Base-by-base conservation (phyloP, 2,797 vertebrate species). In the Neosilurus mollespiculum region DNA sequence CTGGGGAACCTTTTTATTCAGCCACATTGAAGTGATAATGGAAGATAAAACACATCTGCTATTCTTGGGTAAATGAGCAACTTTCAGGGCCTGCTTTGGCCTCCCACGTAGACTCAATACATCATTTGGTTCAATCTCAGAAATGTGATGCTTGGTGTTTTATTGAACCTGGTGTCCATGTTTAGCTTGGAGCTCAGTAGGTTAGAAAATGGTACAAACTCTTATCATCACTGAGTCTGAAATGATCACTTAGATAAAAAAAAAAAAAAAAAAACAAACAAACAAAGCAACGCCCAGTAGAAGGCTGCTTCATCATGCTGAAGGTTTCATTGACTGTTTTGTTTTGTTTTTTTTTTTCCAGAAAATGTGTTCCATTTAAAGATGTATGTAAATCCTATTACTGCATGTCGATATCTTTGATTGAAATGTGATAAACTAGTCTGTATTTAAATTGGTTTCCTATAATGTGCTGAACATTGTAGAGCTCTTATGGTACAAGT, bases 371-470 rank as follows among this genome's bases (percentile, higher is more conserved):
- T 22, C 15, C 37, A 6, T 69, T 49, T 69, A 5, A 69, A 69
- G 67, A 69, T 67, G 22, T n/a, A 18, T 30, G 24, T 75, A 75
- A 67, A 22, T 78, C 73, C 14, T 16, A 51, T 69, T 78, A 59
- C 24, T 24, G 18, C 30, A 7, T 86, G 64, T 93, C 91, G 84
- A 91, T 92, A 90, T 85, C 85, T 89, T 86, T 81, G 86, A 89
- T 92, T 90, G 16, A 92, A 90, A 86, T 86, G 88, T 92, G 88
- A 89, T 89, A 88, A 89, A 84, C 89, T 69, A 9, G 84, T 89
- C 87, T 91, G 90, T 90, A 92, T 93, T 94, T 43, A 59, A 37
- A 59, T 59, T 20, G 11, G 11, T 58, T 94, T 93, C 85, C 90
- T 86, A 90, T 94, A 91, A 61, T 10, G 34, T 61, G 9, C 18